A percentile compares a stretch with the other conserved stretches of the same genome.
phyloP scores from a whole-genome alignment of 1,140 invertebrate species.

The Drosophila obscura region DNA sequence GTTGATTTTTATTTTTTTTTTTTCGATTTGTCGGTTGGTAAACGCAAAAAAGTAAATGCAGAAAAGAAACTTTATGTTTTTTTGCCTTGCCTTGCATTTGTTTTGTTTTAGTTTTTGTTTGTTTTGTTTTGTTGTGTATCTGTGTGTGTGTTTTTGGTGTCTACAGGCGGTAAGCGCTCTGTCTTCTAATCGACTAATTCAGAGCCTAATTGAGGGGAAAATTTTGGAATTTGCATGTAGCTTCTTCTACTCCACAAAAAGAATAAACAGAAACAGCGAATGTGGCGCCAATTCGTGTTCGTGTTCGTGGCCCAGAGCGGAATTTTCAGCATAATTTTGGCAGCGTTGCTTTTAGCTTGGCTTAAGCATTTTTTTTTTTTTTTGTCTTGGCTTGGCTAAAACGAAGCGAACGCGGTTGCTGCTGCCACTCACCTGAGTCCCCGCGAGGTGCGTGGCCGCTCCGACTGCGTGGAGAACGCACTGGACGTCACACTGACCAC shows the following conservation, averaged over 20 bases:
- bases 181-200: conserved; percentile 31
- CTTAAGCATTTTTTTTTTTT: conserved; percentile 19
- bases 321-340: conserved; percentile 67
- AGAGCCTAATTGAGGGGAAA: conserved; percentile 47
- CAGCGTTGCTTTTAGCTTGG: conserved; percentile 54
- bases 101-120: conserved; percentile 45
- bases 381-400: conserved; percentile 1
- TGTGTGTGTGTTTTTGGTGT: conserved; percentile 18
- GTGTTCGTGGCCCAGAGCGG: conserved; percentile 42
- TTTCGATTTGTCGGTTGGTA: conserved; percentile 48
- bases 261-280: conserved; percentile 14
- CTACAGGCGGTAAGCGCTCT: conserved; percentile 39
- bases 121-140: conserved; percentile 14
- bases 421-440: conserved; percentile 87
- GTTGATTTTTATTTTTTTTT: conserved; percentile 53
- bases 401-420: too few species aligned
- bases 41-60: conserved; percentile 80
- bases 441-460: conserved; percentile 91
- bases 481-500: conserved; percentile 94
- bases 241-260: conserved; percentile 31
- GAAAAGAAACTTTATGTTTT: conserved; percentile 78
- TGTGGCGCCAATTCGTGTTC: conserved; percentile 31
- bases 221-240: conserved; percentile 56
- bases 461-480: conserved; percentile 96
- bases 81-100: conserved; percentile 50